Evolutionary conservation across 92 coral and sea anemone species (phyloP).

Genomic region (Phymanthus crucifer): DNA sequence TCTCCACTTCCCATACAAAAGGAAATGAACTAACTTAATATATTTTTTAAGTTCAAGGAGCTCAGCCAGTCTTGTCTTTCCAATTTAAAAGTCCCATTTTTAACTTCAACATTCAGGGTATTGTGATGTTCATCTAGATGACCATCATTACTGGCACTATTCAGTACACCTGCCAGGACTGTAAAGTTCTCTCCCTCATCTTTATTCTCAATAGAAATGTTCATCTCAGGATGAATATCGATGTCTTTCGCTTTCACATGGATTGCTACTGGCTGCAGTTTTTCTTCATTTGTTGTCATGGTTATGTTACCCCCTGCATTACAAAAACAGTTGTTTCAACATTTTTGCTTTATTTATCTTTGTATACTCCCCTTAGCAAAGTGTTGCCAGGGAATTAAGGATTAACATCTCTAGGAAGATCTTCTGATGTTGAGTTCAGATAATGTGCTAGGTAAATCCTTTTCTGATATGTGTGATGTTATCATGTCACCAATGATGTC

Average conservation of each 20-base stretch:
- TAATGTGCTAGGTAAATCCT: too few relatives aligned
- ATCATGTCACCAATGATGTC: too few relatives aligned
- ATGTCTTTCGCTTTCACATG: constrained; percentile 40
- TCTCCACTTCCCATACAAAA: not conserved
- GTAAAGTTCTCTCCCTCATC: constrained; percentile 42
- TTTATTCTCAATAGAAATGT: constrained; percentile 23
- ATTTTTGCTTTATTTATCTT: not conserved
- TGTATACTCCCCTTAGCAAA: too few relatives aligned
- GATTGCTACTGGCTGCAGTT: constrained; percentile 16
- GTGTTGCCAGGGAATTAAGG: too few relatives aligned
- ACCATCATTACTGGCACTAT: not conserved
- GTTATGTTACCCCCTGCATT: constrained; percentile 25
- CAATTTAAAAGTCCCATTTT: constrained; percentile 51
- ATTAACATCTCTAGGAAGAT: too few relatives aligned
- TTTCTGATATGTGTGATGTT: too few relatives aligned
- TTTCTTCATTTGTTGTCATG: constrained; percentile 33
- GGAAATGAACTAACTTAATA: not conserved
- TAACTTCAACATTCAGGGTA: constrained; percentile 53
- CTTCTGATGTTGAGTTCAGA: too few relatives aligned
- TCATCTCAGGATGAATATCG: constrained; percentile 26
- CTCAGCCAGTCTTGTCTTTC: constrained; percentile 61
- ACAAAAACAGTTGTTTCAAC: not conserved
- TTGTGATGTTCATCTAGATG: not conserved
- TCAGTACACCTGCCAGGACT: constrained; percentile 34
- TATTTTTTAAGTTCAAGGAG: constrained; percentile 37